Conservation (phyloP, 2,797 vertebrate species). For the Choloepus didactylus region DNA sequence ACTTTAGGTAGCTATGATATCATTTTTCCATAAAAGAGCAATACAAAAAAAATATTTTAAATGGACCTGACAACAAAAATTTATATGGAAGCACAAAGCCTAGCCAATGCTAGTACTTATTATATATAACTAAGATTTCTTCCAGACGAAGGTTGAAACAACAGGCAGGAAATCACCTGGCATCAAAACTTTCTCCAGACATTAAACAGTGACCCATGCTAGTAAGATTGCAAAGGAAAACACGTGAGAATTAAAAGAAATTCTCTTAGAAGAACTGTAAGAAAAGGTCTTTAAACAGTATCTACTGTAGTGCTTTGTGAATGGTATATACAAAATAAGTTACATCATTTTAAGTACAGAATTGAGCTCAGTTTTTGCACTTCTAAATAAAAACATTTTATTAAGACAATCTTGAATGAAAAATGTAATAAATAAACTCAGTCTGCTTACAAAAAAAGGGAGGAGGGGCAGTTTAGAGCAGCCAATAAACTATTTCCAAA, state of each 20-base stretch:
- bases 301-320: background rate
- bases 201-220: background rate
- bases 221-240: background rate
- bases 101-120: background rate
- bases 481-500: background rate
- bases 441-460: background rate
- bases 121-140: background rate
- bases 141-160: background rate
- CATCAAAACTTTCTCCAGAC: background rate
- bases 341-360: background rate
- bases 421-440: background rate
- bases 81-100: background rate
- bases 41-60: conserved; percentile 10
- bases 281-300: conserved; percentile 5
- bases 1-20: background rate
- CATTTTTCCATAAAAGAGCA: background rate
- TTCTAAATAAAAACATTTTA: conserved; percentile 38
- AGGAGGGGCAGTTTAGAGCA: background rate
- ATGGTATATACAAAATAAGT: conserved; percentile 10
- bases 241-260: conserved; percentile 11
- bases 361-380: conserved; percentile 8
- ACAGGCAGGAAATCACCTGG: conserved; percentile 17
- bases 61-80: background rate
- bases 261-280: background rate
- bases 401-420: conserved; percentile 22